Base-by-base conservation (phyloP, 2,888 invertebrate genomes). In the Lithophane socia region DNA sequence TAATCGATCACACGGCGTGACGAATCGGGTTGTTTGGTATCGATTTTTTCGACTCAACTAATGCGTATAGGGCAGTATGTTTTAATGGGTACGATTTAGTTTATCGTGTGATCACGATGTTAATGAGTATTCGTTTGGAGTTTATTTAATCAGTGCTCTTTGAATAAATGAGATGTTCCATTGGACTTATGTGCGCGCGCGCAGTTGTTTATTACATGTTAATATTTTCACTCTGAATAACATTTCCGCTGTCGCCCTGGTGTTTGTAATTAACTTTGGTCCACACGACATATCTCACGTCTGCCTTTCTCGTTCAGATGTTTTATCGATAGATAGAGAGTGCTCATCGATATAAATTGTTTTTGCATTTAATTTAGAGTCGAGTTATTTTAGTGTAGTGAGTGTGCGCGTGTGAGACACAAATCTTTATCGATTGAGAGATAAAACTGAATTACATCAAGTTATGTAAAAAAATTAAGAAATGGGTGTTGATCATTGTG, bases 1-100 rank as follows among this genome's bases (percentile, higher is more conserved):
- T 91, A 93, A 94, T 94, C 93, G 94, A 93, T 93, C 91, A 90
- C 90, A 89, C 87, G 91, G 89, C 92, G 93, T 92, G 93, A 94
- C 94, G 92, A 93, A 93, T 94, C 87, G 89, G 84, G 85, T 86
- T 87, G 88, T 90, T 90, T 86, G 85, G 86, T 88, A 88, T 89
- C 88, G 89, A 88, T 90, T 83, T 89, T 85, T 80, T 80, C 69
- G 58, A 75, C 68, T 86, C 85, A 83, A 85, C 84, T 86, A 87
- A 89, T 89, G 86, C 85, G 90, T 90, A 87, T 85, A 90, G 88
- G 86, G 84, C 90, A 91, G 86, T 88, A 83, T 86, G 79, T 87
- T 88, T 88, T 90, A 90, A 90, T 91, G 87, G 84, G 75, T 84
- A 84, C 90, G 91, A 91, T 92, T 93, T 91, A 88, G 91, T 92